Evolutionary conservation across 2,113 vertebrate genomes (phyloP), one percentile per base, ranked within the genome.

Genomic region (Chaenocephalus aceratus): DNA sequence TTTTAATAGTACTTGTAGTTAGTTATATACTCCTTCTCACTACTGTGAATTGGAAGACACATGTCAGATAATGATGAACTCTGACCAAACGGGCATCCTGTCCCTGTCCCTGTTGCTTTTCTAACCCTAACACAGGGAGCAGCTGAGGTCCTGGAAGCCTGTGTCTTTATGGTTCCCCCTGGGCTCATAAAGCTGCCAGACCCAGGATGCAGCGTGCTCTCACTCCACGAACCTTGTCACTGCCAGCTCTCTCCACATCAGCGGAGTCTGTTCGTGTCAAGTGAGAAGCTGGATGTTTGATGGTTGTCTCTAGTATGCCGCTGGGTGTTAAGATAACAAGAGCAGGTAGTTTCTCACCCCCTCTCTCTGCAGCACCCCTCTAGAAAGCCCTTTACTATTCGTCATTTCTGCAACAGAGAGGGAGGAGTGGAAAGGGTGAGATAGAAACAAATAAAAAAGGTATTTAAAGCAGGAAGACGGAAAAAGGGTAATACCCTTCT

Each of bases 111-210:
- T 26, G 7, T 12, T 92, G 91, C 85, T 92, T 84, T 91, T 88
- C 83, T 89, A 92, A 90, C 89, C 83, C 78, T 58, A 85, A 85
- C 79, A 52, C 65, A 49, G 62, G 56, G 79, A 82, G 77, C 77
- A 64, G 79, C 72, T 67, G 58, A 83, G 44, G 70, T 65, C 76
- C 88, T 84, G 76, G 16, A 81, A 14, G 68, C 65, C 75, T 61
- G 51, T 84, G 76, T 91, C 88, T 88, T 93, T 90, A 91, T 71
- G 63, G 79, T 86, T 86, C 84, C 81, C 71, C 16, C 15, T 45
- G 88, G 89, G 73, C 89, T 92, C 88, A 89, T 92, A 92, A 91
- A 92, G 79, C 81, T 90, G 85, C 85, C 87, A 84, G 79, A 71
- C 79, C 86, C 91, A 88, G 90, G 85, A 92, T 86, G 85, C 87